A percentile compares a stretch with the other conserved stretches of the same genome.
Evolutionary conservation across 1,140 invertebrate species (phyloP).

Genomic region (Lordiphosa collinella): DNA sequence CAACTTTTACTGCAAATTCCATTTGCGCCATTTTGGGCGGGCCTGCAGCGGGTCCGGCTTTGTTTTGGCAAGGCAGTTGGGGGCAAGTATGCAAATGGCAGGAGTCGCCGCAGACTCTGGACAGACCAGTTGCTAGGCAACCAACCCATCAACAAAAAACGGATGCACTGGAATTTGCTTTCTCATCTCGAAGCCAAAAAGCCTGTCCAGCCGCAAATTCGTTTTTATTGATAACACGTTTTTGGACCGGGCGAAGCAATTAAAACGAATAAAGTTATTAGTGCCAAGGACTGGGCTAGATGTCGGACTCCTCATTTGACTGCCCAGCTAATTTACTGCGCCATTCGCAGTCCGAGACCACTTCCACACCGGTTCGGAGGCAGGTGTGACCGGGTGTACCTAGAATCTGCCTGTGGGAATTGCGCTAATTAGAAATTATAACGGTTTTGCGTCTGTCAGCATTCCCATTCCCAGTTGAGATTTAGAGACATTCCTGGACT

Average conservation of each 20-base stretch:
- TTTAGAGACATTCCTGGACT: constrained; percentile 6
- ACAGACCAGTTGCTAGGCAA: constrained; percentile 36
- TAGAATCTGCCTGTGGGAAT: constrained; percentile 31
- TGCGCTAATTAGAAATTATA: constrained; percentile 53
- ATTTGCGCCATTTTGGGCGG: constrained; percentile 9
- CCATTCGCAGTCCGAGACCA: not conserved
- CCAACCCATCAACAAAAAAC: constrained; percentile 3
- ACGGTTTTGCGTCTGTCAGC: constrained; percentile 29
- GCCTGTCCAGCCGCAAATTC: constrained; percentile 18
- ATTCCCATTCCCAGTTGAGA: constrained; percentile 17
- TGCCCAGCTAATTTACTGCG: not conserved
- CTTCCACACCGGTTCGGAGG: not conserved
- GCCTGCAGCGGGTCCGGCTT: constrained; percentile 8
- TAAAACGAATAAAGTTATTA: constrained; percentile 5
- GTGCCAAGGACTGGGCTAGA: not conserved
- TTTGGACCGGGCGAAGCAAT: constrained; percentile 5
- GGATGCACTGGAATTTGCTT: constrained; percentile 67
- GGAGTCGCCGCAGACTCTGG: constrained; percentile 15
- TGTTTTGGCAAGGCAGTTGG: constrained; percentile 25
- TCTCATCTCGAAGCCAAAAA: constrained; percentile 32
- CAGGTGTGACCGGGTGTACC: constrained; percentile 24
- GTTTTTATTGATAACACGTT: constrained; percentile 73
- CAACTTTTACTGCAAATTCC: constrained; percentile 51
- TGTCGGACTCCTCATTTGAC: no score
- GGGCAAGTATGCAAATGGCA: constrained; percentile 54